These are phyloP conservation scores for Mycalesis mineus DNA, from an alignment of 2,888 invertebrate genomes.

Conservation along the genomic window DNA sequence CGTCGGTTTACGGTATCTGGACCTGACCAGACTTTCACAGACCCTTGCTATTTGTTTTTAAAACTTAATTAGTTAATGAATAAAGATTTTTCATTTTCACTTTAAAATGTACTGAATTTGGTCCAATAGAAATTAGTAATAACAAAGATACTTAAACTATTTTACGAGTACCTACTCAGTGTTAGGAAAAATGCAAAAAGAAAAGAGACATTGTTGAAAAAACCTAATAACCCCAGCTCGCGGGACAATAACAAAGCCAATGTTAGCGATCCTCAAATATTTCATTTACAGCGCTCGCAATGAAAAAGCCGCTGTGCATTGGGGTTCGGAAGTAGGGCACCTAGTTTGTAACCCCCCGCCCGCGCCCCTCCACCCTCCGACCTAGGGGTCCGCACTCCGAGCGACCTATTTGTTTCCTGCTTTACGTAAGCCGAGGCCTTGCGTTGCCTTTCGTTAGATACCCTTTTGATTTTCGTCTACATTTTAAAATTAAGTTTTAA, in stretches of 20 bases:
- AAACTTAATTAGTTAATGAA: too few relatives aligned
- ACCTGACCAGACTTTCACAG: too few relatives aligned
- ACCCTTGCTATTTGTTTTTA: too few relatives aligned
- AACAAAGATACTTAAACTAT: too few relatives aligned
- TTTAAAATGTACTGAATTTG: too few relatives aligned
- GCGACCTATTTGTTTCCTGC: conserved; percentile 62
- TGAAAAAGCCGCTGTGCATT: conserved; percentile 38
- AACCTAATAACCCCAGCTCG: not conserved
- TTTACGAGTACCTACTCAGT: too few relatives aligned
- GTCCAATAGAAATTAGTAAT: too few relatives aligned
- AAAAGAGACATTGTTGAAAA: too few relatives aligned
- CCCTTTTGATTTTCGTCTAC: conserved; percentile 11
- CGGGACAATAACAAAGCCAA: conserved; percentile 6
- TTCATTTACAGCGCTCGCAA: conserved; percentile 43
- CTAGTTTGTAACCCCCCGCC: conserved; percentile 44
- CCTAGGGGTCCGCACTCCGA: conserved; percentile 38
- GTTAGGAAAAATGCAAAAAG: too few relatives aligned
- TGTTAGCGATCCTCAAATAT: conserved; percentile 36
- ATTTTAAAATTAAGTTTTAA: not conserved
- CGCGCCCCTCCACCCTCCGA: conserved; percentile 21
- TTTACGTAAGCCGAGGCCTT: conserved; percentile 45
- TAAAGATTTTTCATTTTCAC: too few relatives aligned
- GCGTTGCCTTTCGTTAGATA: conserved; percentile 32
- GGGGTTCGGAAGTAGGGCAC: conserved; percentile 58
- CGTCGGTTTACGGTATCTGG: too few relatives aligned